Conservation (phyloP, 2,797 vertebrate genomes). For the Pseudomugil tenellus region DNA sequence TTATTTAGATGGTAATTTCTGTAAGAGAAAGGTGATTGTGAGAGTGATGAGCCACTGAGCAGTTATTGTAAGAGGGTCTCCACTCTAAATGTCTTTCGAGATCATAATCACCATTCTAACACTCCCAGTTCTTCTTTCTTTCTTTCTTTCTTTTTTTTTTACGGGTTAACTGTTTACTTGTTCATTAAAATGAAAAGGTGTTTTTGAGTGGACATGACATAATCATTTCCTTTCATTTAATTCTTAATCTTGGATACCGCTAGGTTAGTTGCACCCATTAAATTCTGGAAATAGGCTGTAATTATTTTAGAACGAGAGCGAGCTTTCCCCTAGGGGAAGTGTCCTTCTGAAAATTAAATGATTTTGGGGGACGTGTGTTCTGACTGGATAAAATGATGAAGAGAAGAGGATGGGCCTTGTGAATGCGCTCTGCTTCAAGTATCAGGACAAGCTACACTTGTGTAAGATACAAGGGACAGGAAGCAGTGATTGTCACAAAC, state of each 20-base stretch:
- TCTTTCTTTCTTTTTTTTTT: constrained; percentile 1
- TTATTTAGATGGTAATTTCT: constrained; percentile 41
- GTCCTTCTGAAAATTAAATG: background rate
- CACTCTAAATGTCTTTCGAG: constrained; percentile 1
- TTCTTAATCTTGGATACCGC: background rate
- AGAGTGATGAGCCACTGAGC: constrained; percentile 26
- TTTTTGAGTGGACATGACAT: background rate
- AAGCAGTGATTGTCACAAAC: too few relatives aligned
- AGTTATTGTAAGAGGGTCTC: constrained; percentile 24
- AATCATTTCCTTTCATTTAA: background rate
- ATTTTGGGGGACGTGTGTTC: background rate
- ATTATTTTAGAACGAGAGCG: background rate
- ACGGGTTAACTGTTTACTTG: constrained; percentile 9
- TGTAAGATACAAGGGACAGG: too few relatives aligned
- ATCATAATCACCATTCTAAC: constrained; percentile 13
- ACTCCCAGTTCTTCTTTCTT: background rate
- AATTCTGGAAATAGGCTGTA: background rate
- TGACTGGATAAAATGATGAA: background rate
- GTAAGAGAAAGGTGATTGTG: constrained; percentile 22
- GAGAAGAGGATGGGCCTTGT: background rate
- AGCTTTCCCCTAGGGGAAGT: too few relatives aligned
- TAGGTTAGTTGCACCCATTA: background rate
- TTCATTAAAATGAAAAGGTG: constrained; percentile 12
- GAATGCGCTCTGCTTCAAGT: background rate
- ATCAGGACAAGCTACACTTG: too few relatives aligned